These are phyloP conservation scores for Theretra japonica DNA, from an alignment of 2,888 invertebrate species.

Conservation along the genomic window DNA sequence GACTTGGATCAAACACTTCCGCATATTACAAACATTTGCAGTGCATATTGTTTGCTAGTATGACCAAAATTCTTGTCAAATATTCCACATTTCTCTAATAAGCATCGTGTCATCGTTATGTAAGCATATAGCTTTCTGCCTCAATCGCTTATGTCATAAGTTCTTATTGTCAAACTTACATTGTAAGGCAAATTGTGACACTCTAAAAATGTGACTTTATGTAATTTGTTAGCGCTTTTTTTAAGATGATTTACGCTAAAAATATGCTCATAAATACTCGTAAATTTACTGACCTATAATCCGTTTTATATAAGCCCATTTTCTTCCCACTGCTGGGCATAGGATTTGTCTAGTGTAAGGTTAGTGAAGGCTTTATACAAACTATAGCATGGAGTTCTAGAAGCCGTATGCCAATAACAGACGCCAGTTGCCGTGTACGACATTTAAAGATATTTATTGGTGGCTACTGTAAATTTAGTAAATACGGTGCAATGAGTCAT, in stretches of 20 bases:
- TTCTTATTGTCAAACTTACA: slow-evolving; percentile 10
- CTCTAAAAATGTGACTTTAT: slow-evolving; percentile 12
- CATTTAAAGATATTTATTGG: too few species aligned
- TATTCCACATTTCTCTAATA: slow-evolving; percentile 4
- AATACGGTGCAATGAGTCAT: too few species aligned
- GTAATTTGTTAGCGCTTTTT: slow-evolving; percentile 12
- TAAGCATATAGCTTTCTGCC: neutral
- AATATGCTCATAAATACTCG: neutral
- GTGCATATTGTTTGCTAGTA: too few species aligned
- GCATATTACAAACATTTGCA: too few species aligned
- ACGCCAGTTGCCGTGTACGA: too few species aligned
- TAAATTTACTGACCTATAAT: too few species aligned
- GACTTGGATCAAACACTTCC: too few species aligned
- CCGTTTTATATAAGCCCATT: too few species aligned
- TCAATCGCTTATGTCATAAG: slow-evolving; percentile 6
- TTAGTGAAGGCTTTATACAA: too few species aligned
- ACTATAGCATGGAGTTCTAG: too few species aligned
- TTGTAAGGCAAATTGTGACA: slow-evolving; percentile 12
- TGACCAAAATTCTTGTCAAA: neutral
- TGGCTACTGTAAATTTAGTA: too few species aligned
- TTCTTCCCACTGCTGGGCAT: neutral
- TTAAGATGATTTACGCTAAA: neutral
- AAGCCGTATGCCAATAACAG: too few species aligned
- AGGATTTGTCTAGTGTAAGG: neutral
- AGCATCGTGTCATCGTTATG: slow-evolving; percentile 9